Evolutionary conservation across 92 coral and sea anemone genomes (phyloP).

Genomic region (Ricordea florida): DNA sequence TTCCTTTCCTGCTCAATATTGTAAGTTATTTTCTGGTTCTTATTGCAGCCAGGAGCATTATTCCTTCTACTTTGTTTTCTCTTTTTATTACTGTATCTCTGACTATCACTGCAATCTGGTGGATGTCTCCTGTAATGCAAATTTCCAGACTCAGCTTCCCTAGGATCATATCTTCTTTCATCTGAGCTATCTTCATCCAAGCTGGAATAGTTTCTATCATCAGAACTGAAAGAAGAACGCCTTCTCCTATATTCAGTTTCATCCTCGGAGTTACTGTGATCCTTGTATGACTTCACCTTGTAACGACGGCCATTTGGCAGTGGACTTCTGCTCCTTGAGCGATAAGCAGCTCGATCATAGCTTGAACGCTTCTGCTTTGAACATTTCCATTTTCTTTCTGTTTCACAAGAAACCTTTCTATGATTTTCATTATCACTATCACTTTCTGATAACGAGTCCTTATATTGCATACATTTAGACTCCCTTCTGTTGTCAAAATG

Average conservation of each 20-base stretch:
- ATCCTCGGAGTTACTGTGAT: conserved; percentile 32
- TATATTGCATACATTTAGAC: too few species aligned
- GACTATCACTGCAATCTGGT: conserved; percentile 8
- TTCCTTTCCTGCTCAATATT: conserved; percentile 95
- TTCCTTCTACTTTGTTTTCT: conserved; percentile 13
- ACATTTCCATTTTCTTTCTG: not conserved
- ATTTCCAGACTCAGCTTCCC: conserved; percentile 1
- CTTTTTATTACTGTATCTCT: not conserved
- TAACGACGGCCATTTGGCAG: conserved; percentile 22
- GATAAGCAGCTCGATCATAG: not conserved
- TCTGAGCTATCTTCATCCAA: conserved; percentile 17
- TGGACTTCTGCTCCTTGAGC: conserved; percentile 10
- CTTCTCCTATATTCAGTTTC: conserved; percentile 15
- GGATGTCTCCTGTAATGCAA: not conserved
- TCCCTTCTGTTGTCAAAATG: too few species aligned
- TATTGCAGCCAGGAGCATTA: conserved; percentile 1
- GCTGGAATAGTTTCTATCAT: conserved; percentile 9
- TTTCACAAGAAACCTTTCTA: not conserved
- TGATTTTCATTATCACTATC: conserved; percentile 15
- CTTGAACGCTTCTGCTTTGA: not conserved
- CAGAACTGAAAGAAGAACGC: not conserved
- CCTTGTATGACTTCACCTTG: conserved; percentile 5
- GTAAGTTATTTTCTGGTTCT: conserved; percentile 18
- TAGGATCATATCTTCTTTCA: conserved; percentile 23
- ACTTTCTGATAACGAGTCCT: too few species aligned